Evolutionary conservation across 30 jellyfish, hydroid and myxozoan species (phyloP).

Genomic region (Pelagia noctiluca): DNA sequence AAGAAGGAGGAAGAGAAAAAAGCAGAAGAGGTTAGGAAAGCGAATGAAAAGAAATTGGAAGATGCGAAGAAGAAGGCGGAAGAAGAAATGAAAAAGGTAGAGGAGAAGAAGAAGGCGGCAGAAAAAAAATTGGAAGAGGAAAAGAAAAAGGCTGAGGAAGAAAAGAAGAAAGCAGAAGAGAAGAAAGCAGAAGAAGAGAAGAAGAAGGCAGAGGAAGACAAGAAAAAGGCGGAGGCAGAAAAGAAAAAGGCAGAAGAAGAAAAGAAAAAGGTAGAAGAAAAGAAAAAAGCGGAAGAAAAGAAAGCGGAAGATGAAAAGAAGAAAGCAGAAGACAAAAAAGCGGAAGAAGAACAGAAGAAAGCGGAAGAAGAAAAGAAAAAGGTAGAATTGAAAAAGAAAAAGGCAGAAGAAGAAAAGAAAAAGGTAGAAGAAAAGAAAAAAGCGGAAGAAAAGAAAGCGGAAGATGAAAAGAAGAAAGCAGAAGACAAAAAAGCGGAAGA

Average conservation of each 20-base stretch:
- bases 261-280: too few relatives aligned
- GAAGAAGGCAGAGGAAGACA: too few relatives aligned
- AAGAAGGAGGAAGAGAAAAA: slow-evolving; percentile 22
- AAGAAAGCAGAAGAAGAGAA: too few relatives aligned
- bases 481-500: slow-evolving; percentile 55
- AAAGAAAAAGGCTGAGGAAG: slow-evolving; percentile 1
- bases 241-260: too few relatives aligned
- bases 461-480: slow-evolving; percentile 32
- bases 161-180: background rate
- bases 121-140: slow-evolving; percentile 9
- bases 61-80: background rate
- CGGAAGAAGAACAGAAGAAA: slow-evolving; percentile 12
- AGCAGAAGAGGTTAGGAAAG: background rate
- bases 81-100: background rate
- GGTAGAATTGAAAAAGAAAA: slow-evolving; percentile 24
- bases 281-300: too few relatives aligned
- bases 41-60: slow-evolving; percentile 7
- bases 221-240: too few relatives aligned
- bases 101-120: background rate
- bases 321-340: slow-evolving; percentile 1
- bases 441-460: slow-evolving; percentile 28
- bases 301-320: too few relatives aligned
- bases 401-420: slow-evolving; percentile 39
- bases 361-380: slow-evolving; percentile 4
- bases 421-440: slow-evolving; percentile 43